Percentiles rank a stretch among this genome's conserved stretches.
Evolutionary conservation across 2,888 invertebrate genomes (phyloP).

Genomic region (Dynastes tityus): DNA sequence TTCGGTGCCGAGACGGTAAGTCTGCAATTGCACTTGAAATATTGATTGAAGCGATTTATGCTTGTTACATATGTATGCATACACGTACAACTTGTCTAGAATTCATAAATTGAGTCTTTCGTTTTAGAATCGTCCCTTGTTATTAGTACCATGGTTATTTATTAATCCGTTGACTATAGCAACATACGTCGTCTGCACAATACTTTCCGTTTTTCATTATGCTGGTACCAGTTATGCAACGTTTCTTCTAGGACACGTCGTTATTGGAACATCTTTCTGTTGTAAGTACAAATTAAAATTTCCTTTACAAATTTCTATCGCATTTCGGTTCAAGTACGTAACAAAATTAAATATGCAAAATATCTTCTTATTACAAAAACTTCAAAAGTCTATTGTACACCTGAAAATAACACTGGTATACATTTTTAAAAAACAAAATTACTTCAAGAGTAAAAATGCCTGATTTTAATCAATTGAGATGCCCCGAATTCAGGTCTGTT

Average conservation of each 20-base stretch:
- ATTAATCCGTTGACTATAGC: slow-evolving; percentile 64
- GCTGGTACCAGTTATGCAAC: slow-evolving; percentile 60
- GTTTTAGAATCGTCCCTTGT: slow-evolving; percentile 66
- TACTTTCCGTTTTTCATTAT: slow-evolving; percentile 65
- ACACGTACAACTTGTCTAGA: neutral
- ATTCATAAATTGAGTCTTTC: slow-evolving; percentile 24
- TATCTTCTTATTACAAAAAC: too few relatives aligned
- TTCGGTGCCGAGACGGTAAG: slow-evolving; percentile 68
- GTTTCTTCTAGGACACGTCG: slow-evolving; percentile 64
- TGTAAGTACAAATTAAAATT: slow-evolving; percentile 61
- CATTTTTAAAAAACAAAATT: too few relatives aligned
- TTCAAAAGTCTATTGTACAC: too few relatives aligned
- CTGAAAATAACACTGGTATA: too few relatives aligned
- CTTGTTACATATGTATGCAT: neutral
- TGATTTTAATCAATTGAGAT: too few relatives aligned
- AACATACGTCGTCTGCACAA: slow-evolving; percentile 63
- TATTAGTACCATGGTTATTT: slow-evolving; percentile 66
- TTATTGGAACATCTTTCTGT: slow-evolving; percentile 60
- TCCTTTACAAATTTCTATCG: too few relatives aligned
- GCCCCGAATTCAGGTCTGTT: too few relatives aligned
- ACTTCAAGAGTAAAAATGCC: too few relatives aligned
- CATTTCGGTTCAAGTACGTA: too few relatives aligned
- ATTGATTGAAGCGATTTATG: slow-evolving; percentile 13
- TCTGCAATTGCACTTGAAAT: slow-evolving; percentile 39
- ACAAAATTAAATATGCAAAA: too few relatives aligned